Base-by-base conservation (phyloP, 2,888 invertebrate species). In the Chirona hameri region DNA sequence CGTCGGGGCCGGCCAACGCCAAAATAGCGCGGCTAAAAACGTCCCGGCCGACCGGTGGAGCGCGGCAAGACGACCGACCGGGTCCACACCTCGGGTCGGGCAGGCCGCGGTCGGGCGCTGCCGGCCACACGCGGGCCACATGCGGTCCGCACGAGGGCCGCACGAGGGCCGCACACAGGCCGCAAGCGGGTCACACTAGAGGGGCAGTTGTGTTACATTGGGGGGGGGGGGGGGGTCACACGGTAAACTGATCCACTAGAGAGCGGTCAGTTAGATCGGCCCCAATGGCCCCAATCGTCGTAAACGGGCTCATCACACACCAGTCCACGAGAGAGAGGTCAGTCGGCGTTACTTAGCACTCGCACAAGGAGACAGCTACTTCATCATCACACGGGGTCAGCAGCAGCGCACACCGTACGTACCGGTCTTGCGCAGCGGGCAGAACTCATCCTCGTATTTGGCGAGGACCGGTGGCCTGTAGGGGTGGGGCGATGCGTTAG, bases 401-500 rank as follows among this genome's bases (percentile, higher is more conserved):
- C 29, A 31, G 12, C 31, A 12, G 18, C 31, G 18, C 12, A 5
- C 31, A 39, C 39, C 31, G 39, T 21, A 76, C 76, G 89, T 89
- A 98, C 97, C 97, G 90, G 97, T 97, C 91, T 98, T 98, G 86
- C 97, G 89, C 79, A 98, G 91, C 82, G 97, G 97, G 89, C 96
- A 97, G 91, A 97, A 97, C 84, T 93, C 92, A 85, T 92, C 92
- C 85, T 92, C 90, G 86, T 90, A 89, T 81, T 88, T 89, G 57
- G 90, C 87, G 48, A 90, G 85, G 52, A 87, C 87, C 82, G 88
- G 88, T 83, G 89, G 87, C 79, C 89, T 87, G 85, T 89, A 90
- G 5, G 89, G 89, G 65, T 89, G 89, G 76, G 88, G 86, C 87
- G 83, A 88, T 85, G 82, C 76, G 76, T 76, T 76, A 76, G 39